Evolutionary conservation across 2,888 invertebrate genomes (phyloP).

Genomic region (Hermaeophaga mercurialis): DNA sequence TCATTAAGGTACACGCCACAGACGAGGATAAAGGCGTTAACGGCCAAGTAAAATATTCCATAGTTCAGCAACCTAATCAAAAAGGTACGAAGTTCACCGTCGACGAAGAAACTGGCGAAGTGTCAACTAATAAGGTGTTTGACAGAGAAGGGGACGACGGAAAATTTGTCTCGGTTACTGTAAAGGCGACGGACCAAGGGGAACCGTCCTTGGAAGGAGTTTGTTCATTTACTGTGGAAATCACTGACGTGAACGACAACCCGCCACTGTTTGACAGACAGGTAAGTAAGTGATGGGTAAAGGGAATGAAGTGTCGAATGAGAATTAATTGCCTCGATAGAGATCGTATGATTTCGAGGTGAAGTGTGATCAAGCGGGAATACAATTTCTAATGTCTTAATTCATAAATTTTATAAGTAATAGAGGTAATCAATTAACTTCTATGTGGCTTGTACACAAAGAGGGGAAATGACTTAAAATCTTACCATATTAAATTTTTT

Average conservation of each 20-base stretch:
- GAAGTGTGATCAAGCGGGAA: no score
- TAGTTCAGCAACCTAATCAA: constrained; percentile 93
- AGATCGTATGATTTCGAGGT: constrained; percentile 3
- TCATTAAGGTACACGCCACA: constrained; percentile 89
- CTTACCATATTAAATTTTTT: no score
- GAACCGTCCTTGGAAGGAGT: constrained; percentile 96
- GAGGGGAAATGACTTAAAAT: no score
- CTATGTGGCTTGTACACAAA: no score
- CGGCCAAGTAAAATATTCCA: constrained; percentile 95
- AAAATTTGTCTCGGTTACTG: constrained; percentile 94
- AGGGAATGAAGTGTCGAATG: neutral
- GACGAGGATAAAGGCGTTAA: constrained; percentile 97
- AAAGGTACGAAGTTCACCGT: constrained; percentile 95
- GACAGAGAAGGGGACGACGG: constrained; percentile 97
- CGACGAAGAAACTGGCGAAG: constrained; percentile 93
- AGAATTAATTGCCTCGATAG: neutral
- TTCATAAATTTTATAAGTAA: neutral
- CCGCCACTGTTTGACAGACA: constrained; percentile 94
- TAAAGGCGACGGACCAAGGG: constrained; percentile 98
- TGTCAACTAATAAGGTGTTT: constrained; percentile 94
- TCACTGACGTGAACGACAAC: constrained; percentile 97
- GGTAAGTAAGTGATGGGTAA: constrained; percentile 62
- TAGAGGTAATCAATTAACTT: no score
- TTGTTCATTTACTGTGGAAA: constrained; percentile 97
- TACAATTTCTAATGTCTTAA: neutral